Conservation (phyloP, 2,888 invertebrate species). For the Drosophila prostipennis region DNA sequence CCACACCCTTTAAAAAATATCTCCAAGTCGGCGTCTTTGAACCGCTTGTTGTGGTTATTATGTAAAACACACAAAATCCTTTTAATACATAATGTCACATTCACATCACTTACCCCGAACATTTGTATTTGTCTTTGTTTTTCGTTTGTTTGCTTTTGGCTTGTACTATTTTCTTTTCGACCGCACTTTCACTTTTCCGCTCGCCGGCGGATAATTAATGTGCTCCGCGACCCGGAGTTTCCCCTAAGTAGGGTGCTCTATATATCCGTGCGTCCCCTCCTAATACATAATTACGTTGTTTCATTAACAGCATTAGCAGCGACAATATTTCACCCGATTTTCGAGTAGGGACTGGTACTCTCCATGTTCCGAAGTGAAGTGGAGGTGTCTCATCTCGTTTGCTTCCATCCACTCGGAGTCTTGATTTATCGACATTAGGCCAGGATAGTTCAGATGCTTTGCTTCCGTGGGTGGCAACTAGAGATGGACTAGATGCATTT, state of each 20-base stretch:
- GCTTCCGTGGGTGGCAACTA: constrained; percentile 74
- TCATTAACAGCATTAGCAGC: constrained; percentile 83
- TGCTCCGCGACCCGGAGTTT: constrained; percentile 63
- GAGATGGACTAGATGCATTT: constrained; percentile 42
- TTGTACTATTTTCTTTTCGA: constrained; percentile 22
- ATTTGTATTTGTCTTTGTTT: constrained; percentile 53
- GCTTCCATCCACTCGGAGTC: constrained; percentile 15
- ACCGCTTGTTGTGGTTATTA: constrained; percentile 27
- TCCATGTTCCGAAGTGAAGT: constrained; percentile 54
- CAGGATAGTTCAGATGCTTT: constrained; percentile 66
- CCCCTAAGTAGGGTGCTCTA: constrained; percentile 68
- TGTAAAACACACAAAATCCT: constrained; percentile 60
- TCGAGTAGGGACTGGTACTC: constrained; percentile 12
- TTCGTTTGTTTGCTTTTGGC: constrained; percentile 11
- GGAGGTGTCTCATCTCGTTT: constrained; percentile 37
- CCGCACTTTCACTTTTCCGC: constrained; percentile 45
- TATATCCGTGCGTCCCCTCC: constrained; percentile 50
- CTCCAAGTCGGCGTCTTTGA: constrained; percentile 43
- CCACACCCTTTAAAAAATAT: background rate
- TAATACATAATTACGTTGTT: constrained; percentile 81
- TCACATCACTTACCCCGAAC: constrained; percentile 39
- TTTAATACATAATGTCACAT: constrained; percentile 62
- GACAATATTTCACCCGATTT: constrained; percentile 75
- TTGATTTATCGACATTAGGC: constrained; percentile 80
- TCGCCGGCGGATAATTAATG: constrained; percentile 77